Evolutionary conservation across 1,140 invertebrate species (phyloP).

Genomic region (Plutomurus gul): DNA sequence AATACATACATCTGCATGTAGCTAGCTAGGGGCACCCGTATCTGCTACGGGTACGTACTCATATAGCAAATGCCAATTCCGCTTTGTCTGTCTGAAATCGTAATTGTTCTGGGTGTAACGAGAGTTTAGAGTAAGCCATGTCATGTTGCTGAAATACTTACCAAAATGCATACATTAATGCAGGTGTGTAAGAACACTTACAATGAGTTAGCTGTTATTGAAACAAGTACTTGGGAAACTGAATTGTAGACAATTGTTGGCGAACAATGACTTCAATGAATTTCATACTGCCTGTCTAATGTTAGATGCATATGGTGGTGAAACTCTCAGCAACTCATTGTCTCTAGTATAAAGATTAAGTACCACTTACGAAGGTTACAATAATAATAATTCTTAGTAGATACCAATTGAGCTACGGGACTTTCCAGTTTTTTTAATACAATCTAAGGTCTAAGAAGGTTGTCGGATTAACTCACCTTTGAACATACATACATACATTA

Average conservation of each 20-base stretch:
- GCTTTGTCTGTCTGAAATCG: neutral
- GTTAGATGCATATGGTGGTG: neutral
- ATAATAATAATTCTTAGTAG: slow-evolving; percentile 2
- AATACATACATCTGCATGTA: neutral
- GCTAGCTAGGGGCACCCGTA: neutral
- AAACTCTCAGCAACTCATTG: neutral
- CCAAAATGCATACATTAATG: too few species aligned
- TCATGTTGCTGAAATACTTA: too few species aligned
- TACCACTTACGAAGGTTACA: neutral
- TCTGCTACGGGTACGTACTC: too few species aligned
- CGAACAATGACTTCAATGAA: too few species aligned
- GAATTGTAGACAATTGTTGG: too few species aligned
- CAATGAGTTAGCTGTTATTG: too few species aligned
- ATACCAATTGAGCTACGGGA: slow-evolving; percentile 5
- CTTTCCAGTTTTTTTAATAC: neutral
- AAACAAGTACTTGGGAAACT: too few species aligned
- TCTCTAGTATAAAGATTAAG: too few species aligned
- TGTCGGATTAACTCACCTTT: neutral
- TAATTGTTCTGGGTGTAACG: too few species aligned
- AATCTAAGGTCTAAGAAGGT: neutral
- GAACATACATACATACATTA: neutral
- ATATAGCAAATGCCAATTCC: slow-evolving; percentile 1
- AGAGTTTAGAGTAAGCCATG: too few species aligned
- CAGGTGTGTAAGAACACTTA: too few species aligned
- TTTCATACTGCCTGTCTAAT: too few species aligned